Evolutionary conservation across 2,113 vertebrate genomes (phyloP).

Genomic region (Varanus komodoensis): DNA sequence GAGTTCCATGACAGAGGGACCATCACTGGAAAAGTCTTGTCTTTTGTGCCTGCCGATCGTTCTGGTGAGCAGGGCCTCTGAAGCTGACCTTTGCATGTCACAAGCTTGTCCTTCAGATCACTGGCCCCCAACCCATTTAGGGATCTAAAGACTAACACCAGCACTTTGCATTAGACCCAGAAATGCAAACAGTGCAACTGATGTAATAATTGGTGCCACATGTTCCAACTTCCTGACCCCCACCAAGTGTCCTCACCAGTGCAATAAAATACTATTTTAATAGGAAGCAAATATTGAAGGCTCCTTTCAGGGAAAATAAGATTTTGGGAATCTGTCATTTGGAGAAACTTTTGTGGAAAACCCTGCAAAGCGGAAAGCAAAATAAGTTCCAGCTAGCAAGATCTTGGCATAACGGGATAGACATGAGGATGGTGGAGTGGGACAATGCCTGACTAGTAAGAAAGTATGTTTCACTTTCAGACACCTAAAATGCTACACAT

Average conservation of each 20-base stretch:
- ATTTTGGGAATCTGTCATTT: constrained; percentile 19
- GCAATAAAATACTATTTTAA: constrained; percentile 23
- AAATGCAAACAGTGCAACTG: neutral
- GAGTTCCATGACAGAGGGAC: neutral
- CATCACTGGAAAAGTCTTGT: neutral
- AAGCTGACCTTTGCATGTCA: neutral
- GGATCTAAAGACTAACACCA: neutral
- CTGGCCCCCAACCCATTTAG: neutral
- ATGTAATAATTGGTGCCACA: neutral
- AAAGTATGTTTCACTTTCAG: constrained; percentile 73
- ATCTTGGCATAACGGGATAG: neutral
- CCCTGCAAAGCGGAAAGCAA: constrained; percentile 37
- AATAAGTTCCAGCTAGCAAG: constrained; percentile 53
- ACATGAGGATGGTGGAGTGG: neutral
- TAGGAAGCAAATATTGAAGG: neutral
- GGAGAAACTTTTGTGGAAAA: constrained; percentile 45
- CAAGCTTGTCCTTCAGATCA: neutral
- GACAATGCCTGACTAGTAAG: constrained; percentile 48
- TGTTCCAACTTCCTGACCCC: neutral
- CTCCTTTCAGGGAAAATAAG: neutral
- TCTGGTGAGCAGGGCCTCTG: neutral
- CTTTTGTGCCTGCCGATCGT: neutral
- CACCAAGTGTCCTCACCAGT: neutral
- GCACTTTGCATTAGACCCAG: neutral
- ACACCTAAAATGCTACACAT: constrained; percentile 31